A percentile compares a stretch with the other conserved stretches of the same genome.
phyloP scores from a whole-genome alignment of 2,888 invertebrate genomes.

The Hylaea fasciaria region DNA sequence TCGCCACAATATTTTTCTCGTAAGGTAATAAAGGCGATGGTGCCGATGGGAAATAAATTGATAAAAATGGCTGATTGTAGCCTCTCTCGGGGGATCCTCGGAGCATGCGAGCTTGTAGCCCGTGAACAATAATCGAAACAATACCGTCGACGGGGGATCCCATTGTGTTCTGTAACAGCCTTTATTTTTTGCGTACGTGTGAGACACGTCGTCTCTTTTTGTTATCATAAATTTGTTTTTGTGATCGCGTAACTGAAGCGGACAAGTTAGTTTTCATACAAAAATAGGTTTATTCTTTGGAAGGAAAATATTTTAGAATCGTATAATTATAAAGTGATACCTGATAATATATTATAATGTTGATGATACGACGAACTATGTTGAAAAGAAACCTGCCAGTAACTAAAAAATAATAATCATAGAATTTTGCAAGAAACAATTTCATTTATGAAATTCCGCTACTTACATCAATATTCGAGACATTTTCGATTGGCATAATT shows the following conservation, averaged over 20 bases:
- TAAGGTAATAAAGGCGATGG: conserved; percentile 14
- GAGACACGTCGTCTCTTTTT: neutral
- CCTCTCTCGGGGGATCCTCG: conserved; percentile 2
- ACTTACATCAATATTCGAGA: too few species aligned
- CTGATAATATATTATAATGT: too few species aligned
- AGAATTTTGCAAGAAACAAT: too few species aligned
- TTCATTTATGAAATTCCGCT: too few species aligned
- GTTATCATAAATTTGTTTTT: neutral
- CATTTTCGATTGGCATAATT: too few species aligned
- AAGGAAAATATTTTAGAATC: too few species aligned
- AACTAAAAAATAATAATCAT: too few species aligned
- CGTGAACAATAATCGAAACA: conserved; percentile 29
- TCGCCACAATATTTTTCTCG: conserved; percentile 2
- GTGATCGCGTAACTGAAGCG: neutral
- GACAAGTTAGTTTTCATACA: neutral
- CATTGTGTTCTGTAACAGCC: conserved; percentile 18
- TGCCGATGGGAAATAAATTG: conserved; percentile 30
- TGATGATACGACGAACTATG: too few species aligned
- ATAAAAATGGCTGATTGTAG: conserved; percentile 28
- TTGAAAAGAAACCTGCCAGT: too few species aligned
- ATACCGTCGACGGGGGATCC: conserved; percentile 22
- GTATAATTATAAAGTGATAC: too few species aligned
- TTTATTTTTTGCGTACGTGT: conserved; percentile 19
- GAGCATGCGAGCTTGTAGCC: conserved; percentile 11
- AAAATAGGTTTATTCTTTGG: neutral